Base-by-base conservation (phyloP, 2,113 vertebrate species). In the Ranitomeya variabilis region DNA sequence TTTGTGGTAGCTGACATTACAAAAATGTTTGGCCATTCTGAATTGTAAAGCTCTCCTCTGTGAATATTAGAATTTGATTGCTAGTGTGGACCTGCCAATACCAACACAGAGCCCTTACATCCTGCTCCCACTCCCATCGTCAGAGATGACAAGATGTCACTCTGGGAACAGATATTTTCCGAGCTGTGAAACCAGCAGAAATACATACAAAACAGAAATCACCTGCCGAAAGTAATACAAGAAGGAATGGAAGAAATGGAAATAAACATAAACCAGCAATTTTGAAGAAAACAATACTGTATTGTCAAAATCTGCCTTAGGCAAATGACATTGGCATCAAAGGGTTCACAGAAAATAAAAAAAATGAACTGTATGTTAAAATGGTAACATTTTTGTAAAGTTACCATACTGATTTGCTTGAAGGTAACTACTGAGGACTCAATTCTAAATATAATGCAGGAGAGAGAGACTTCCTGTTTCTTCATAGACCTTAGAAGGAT, bases 141-240 rank as follows among this genome's bases (percentile, higher is more conserved):
- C 37, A 54, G 62, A 83, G 14, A 83, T 69, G 64, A 84, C 82
- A 84, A 71, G 64, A 84, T 84, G 64, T 69, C 82, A 71, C 82
- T 66, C 51, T 23, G 14, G 11, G 21, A 84, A 83, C 64, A 55
- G 37, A 10, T 69, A 1, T 37, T 26, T 67, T 83, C 26, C 55
- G 12, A 84, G 64, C 14, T 54, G 66, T 84, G 31, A 84, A 84
- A 71, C 52, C 82, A 15, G 10, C 45, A 69, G n/a, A 26, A 84
- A 84, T 26, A 14, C 11, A 69, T 69, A 67, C 2, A 45, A 21
- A 55, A 21, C 18, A 67, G 45, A 52, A 67, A 83, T 69, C 19
- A 55, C 64, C 64, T 69, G 26, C 62, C n/a, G 9, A 19, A 67
- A 51, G 71, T 73, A 73, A 73, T 37, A 51, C 37, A 26, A 51